phyloP scores from a whole-genome alignment of 2,113 vertebrate genomes.

The Corydoras sp. region DNA sequence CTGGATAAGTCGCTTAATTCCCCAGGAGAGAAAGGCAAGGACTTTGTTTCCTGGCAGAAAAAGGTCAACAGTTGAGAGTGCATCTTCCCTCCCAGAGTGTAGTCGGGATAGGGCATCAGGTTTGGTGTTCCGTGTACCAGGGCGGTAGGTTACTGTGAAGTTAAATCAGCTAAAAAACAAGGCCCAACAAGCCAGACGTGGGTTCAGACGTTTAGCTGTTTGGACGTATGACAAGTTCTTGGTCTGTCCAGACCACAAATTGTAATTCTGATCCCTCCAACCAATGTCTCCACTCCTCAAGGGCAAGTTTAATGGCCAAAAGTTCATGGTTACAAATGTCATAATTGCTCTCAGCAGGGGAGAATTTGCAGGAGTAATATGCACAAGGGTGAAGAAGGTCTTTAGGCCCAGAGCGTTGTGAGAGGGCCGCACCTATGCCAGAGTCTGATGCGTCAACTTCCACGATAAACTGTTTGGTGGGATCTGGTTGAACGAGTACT shows the following conservation, averaged over 20 bases:
- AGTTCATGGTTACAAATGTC: background rate
- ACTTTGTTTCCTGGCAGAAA: background rate
- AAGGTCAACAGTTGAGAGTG: background rate
- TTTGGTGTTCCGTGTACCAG: slow-evolving; percentile 2
- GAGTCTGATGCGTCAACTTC: background rate
- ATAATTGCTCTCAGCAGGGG: background rate
- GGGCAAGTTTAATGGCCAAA: background rate
- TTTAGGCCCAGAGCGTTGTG: background rate
- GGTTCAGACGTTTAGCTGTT: slow-evolving; percentile 4
- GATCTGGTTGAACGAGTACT: background rate
- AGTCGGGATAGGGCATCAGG: slow-evolving; percentile 3
- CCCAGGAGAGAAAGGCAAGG: background rate
- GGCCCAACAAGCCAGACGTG: background rate
- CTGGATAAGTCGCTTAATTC: background rate
- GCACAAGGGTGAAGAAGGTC: no score
- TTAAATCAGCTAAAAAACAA: slow-evolving; percentile 5
- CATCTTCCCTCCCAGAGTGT: background rate
- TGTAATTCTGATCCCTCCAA: background rate
- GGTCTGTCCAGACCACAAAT: background rate
- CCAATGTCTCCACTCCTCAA: background rate
- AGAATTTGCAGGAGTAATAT: background rate
- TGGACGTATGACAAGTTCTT: background rate
- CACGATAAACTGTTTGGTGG: background rate
- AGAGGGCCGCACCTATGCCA: background rate
- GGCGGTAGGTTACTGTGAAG: background rate